Base-by-base conservation (phyloP, 2,797 vertebrate genomes). In the Jordanella pulchra region DNA sequence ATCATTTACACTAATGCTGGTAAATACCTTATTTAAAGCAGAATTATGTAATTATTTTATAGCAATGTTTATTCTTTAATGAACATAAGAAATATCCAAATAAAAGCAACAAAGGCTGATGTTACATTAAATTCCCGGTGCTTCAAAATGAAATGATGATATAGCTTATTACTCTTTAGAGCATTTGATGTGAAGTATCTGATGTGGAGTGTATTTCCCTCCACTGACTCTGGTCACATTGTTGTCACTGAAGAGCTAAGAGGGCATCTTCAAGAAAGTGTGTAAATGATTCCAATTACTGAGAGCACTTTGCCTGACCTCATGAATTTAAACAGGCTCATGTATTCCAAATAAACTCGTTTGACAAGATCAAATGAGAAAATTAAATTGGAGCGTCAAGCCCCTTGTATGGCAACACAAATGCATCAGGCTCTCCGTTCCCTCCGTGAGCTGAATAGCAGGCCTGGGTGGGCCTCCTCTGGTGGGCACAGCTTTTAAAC, bases 321-420 rank as follows among this genome's bases (percentile, higher is more conserved):
- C 87, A 86, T 92, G 89, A 91, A 92, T 92, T 91, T 91, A 91
- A 92, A 93, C 84, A 91, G 85, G 79, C 87, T 91, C 89, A 87
- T 90, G 83, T 89, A 89, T 92, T 86, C 77, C 80, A 86, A 89
- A 92, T 86, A 79, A 70, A 81, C 77, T 66, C 60, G 32, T 77
- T 78, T 77, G 70, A 86, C 84, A 75, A 80, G 76, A 85, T 87
- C 76, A 84, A 89, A 92, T 84, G 78, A 84, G 85, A 80, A 86
- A 84, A 83, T 86, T 75, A 75, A 88, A 89, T 82, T 73, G 79
- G 69, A 82, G 66, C 71, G 73, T 0, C 17, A 68, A n/a, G 75
- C 69, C 35, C 39, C 55, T 44, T 4, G 78, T 72, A 61, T 48
- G 47, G 73, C 77, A 65, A 75, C 11, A 54, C 69, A 67, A 75